Base-by-base conservation (phyloP, 1,140 invertebrate species). In the Trissolcus basalis region DNA sequence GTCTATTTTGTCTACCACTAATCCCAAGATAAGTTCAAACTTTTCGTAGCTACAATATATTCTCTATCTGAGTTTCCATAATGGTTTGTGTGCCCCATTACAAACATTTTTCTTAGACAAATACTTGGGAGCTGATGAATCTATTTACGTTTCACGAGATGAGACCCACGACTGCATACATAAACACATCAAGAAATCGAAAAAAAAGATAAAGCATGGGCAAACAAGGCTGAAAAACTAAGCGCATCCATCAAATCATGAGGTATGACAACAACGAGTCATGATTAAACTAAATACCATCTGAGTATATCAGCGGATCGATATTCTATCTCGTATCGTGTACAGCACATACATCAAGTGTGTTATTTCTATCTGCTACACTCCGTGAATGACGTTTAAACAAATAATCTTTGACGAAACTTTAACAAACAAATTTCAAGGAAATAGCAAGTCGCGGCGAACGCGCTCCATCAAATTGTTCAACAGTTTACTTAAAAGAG, bases 71-170 rank as follows among this genome's bases (percentile, higher is more conserved):
- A 19, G 14, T 8, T 36, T 27, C n/a, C 50, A 61, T 74, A 74
- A 74, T 74, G 53, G 56, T 49, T 69, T 64, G 72, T 64, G 53
- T 75, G 54, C 47, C 59, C 59, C 68, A 64, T 75, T 63, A 75
- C 51, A 63, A 75, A 69, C 64, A 53, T 68, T 69, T 75, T 64
- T 27, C 59, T 63, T 64, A 75, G 45, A 64, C 33, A 64, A 69
- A 75, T 64, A 69, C 0, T 10, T 6, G 7, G 43, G 13, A 41
- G 11, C 43, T 45, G 44, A 68, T 27, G 56, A 68, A 41, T 58
- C 32, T 58, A 63, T 61, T 74, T 58, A 48, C 44, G 19, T 49
- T 33, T 11, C 32, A n/a, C 19, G 6, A 27, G 19, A 27, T 27
- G 47, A 60, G 15, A 14, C 50, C 3, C 6, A 53, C 47, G n/a